Evolutionary conservation across 2,113 vertebrate species (phyloP).

Genomic region (Sceloporus undulatus): DNA sequence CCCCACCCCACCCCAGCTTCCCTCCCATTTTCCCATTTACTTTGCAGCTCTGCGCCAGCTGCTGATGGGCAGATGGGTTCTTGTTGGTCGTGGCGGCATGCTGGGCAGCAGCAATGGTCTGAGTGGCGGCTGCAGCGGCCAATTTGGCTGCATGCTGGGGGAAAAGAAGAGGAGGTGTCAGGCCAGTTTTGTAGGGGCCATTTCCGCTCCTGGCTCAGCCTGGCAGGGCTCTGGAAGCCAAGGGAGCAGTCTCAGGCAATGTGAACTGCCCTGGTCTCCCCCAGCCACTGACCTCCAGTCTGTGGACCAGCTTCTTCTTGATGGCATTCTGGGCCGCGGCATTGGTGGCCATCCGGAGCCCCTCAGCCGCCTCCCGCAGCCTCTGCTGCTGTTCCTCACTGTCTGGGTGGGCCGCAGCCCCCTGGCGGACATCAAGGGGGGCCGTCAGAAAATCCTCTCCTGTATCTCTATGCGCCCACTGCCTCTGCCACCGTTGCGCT

Average conservation of each 20-base stretch:
- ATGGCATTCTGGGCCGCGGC: conserved; percentile 96
- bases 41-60: conserved; percentile 97
- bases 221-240: neutral
- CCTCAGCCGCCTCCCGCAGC: conserved; percentile 93
- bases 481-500: accelerated
- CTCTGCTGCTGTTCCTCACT: conserved; percentile 98
- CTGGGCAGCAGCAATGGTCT: conserved; percentile 93
- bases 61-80: conserved; percentile 92
- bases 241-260: neutral
- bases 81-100: conserved; percentile 90
- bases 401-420: conserved; percentile 96
- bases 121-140: conserved; percentile 92
- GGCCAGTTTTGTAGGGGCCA: too few relatives aligned
- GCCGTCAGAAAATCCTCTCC: neutral
- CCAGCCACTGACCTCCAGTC: conserved; percentile 86
- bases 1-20: neutral
- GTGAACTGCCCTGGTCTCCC: neutral
- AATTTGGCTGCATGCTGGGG: conserved; percentile 92
- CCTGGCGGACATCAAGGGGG: conserved; percentile 75
- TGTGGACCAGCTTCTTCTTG: conserved; percentile 96
- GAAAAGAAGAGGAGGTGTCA: conserved; percentile 1
- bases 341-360: conserved; percentile 95
- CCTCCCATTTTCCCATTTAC: conserved; percentile 67
- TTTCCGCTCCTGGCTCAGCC: neutral
- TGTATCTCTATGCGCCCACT: too few relatives aligned